Percentiles rank a stretch among this genome's conserved stretches.
These are phyloP conservation scores for Caenorhabditis sp. DNA, from an alignment of 2,888 invertebrate genomes.

Conservation along the genomic window DNA sequence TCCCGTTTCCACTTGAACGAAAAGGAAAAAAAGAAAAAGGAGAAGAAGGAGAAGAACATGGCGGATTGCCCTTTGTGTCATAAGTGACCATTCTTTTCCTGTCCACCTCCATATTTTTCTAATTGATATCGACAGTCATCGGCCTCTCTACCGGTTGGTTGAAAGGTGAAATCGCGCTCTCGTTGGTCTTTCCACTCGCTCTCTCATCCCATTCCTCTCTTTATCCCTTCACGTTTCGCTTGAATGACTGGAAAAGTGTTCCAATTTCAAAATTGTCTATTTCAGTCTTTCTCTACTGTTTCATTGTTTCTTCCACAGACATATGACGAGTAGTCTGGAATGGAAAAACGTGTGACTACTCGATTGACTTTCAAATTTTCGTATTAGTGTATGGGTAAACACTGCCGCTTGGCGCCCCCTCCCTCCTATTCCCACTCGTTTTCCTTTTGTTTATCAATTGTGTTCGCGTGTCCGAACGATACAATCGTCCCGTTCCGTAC, in stretches of 20 bases:
- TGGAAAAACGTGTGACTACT: slow-evolving; percentile 52
- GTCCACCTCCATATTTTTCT: background rate
- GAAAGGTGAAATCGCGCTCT: slow-evolving; percentile 14
- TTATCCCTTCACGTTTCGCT: slow-evolving; percentile 9
- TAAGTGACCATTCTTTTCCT: slow-evolving; percentile 9
- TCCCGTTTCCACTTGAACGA: slow-evolving; percentile 35
- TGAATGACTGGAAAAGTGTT: slow-evolving; percentile 5
- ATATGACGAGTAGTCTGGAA: slow-evolving; percentile 11
- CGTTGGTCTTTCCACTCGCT: slow-evolving; percentile 20
- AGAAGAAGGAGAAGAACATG: slow-evolving; percentile 18
- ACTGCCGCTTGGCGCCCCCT: slow-evolving; percentile 21
- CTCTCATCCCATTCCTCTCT: slow-evolving; percentile 14
- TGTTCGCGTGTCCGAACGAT: slow-evolving; percentile 12
- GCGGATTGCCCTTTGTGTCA: slow-evolving; percentile 2
- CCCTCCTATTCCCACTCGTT: slow-evolving; percentile 18
- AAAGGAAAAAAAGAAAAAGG: background rate
- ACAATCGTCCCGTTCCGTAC: background rate
- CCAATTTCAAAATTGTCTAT: background rate
- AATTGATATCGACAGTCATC: slow-evolving; percentile 19
- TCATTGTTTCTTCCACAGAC: slow-evolving; percentile 16
- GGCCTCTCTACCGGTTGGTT: background rate
- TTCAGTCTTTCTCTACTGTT: slow-evolving; percentile 13
- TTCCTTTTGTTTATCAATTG: slow-evolving; percentile 41
- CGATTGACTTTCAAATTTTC: slow-evolving; percentile 61
- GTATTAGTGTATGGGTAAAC: slow-evolving; percentile 51